These are phyloP conservation scores for Pissodes strobi DNA, from an alignment of 1,140 invertebrate genomes.

Conservation along the genomic window DNA sequence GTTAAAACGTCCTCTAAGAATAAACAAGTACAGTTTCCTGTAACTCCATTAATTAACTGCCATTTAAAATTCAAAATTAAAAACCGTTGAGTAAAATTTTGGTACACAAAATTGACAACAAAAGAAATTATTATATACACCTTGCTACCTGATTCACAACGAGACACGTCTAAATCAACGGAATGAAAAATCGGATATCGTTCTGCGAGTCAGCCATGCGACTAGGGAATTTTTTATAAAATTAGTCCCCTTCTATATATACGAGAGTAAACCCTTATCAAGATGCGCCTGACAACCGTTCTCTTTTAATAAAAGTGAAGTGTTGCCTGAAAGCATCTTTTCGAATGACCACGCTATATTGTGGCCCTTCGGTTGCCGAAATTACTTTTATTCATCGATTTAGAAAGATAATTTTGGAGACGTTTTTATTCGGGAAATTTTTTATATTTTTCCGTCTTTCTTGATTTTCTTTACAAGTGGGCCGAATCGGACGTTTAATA, in stretches of 20 bases:
- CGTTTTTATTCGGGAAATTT: slow-evolving; percentile 15
- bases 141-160: background rate
- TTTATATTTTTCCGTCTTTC: background rate
- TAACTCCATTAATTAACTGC: too few species aligned
- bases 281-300: slow-evolving; percentile 36
- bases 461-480: background rate
- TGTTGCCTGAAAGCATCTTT: slow-evolving; percentile 30
- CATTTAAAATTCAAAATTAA: too few species aligned
- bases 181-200: slow-evolving; percentile 31
- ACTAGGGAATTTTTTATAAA: slow-evolving; percentile 29
- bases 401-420: slow-evolving; percentile 32
- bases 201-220: slow-evolving; percentile 12
- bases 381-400: slow-evolving; percentile 36
- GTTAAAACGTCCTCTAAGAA: too few species aligned
- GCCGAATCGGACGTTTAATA: background rate
- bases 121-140: too few species aligned
- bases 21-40: too few species aligned
- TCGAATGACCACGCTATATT: slow-evolving; percentile 31
- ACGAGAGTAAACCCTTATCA: slow-evolving; percentile 35
- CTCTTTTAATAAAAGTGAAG: slow-evolving; percentile 38
- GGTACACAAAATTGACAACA: too few species aligned
- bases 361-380: slow-evolving; percentile 24
- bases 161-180: slow-evolving; percentile 23
- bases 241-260: slow-evolving; percentile 35
- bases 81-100: too few species aligned